Base-by-base conservation (phyloP, 1,140 invertebrate species). In the Daktulosphaira vitifoliae region DNA sequence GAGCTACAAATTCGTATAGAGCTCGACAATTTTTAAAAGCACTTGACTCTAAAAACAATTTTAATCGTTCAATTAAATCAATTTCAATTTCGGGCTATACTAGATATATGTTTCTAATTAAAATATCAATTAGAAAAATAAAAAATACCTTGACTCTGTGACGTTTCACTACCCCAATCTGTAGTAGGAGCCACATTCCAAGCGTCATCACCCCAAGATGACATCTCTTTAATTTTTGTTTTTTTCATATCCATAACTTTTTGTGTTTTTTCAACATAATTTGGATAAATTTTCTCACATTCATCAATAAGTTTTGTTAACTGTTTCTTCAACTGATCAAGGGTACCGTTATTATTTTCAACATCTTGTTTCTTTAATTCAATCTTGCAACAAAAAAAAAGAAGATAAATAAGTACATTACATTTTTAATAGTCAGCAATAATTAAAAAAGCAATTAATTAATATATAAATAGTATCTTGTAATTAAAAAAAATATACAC, bases 1-100 rank as follows among this genome's bases (percentile, higher is more conserved):
- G 79, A 0, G 93, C 90, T 50, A 86, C 86, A 78, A 98, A 99
- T 73, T 93, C 90, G 73, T 93, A 99, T 4, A 98, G 78, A 11
- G 92, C 93, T 66, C 90, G 82, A 75, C 94, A 97, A 73, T 85
- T 87, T 7, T 65, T 68, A 38, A 68, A 69, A 1, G 67, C 68
- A 65, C 50, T 71, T 66, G 29, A 73, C 72, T 13, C 70, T 67
- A 69, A 65, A 37, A 66, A n/a, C n/a, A n/a, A n/a, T n/a, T n/a
- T n/a, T n/a, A 11, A 18, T 18, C 18, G 18, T 44, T 22, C n/a
- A 62, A 44, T 16, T 37, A 56, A 37, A 56, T n/a, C n/a, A n/a
- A n/a, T n/a, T n/a, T n/a, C n/a, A n/a, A n/a, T n/a, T n/a, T n/a
- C n/a, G n/a, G n/a, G n/a, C n/a, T n/a, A n/a, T n/a, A n/a, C n/a